phyloP scores from a whole-genome alignment of 2,888 invertebrate genomes.

The Ennomos fuscantarius region DNA sequence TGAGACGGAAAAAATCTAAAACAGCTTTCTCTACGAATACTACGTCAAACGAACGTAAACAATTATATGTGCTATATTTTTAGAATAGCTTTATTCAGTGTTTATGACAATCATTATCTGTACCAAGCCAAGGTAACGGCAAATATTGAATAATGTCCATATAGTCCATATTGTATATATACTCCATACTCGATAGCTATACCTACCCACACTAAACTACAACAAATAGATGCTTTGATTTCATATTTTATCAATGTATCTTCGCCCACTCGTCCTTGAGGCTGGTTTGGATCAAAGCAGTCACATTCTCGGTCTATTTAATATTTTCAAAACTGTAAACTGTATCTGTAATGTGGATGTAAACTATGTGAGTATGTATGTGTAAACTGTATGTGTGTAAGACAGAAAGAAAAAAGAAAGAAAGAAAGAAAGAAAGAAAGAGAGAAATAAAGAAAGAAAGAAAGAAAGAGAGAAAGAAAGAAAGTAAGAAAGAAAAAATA shows the following conservation, averaged over 20 bases:
- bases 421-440: too few species aligned
- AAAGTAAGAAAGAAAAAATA: too few species aligned
- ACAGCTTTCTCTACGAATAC: background rate
- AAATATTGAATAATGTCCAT: conserved; percentile 4
- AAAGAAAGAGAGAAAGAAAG: too few species aligned
- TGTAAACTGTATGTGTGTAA: too few species aligned
- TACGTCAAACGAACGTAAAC: conserved; percentile 14
- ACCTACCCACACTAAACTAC: conserved; percentile 6
- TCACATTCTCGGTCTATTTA: conserved; percentile 36
- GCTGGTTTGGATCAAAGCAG: conserved; percentile 43
- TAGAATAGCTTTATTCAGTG: conserved; percentile 2
- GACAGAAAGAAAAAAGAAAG: too few species aligned
- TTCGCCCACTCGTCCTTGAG: conserved; percentile 44
- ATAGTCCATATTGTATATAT: conserved; percentile 22
- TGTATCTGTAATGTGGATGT: too few species aligned
- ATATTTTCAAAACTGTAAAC: conserved; percentile 3
- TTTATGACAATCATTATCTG: conserved; percentile 4
- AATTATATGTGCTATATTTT: conserved; percentile 1
- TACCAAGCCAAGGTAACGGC: conserved; percentile 11
- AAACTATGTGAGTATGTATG: too few species aligned
- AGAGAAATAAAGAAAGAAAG: too few species aligned
- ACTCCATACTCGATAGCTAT: too few species aligned
- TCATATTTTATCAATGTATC: conserved; percentile 31
- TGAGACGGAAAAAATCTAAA: conserved; percentile 8
- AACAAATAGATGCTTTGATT: conserved; percentile 42